Base-by-base conservation (phyloP, 2,113 vertebrate genomes). In the Cyrtonyx montezumae region DNA sequence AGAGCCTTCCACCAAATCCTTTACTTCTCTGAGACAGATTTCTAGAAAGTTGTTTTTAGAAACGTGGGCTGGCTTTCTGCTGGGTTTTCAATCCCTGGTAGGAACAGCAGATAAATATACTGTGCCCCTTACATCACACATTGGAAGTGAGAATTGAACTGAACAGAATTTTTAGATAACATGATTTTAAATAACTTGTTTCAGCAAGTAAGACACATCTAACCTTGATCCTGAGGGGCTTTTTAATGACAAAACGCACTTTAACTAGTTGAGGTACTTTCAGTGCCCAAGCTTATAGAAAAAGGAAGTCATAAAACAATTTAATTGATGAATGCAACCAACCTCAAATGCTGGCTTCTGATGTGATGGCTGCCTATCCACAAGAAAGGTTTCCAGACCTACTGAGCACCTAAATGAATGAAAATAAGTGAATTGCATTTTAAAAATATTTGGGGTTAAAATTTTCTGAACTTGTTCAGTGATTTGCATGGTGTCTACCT, bases 41-140 rank as follows among this genome's bases (percentile, higher is more conserved):
- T 94, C 88, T 91, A 74, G 46, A 62, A 79, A 53, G 28, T 34
- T 32, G 13, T 43, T 89, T 90, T 80, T 59, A 12, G 26, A 87
- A 93, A 67, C 2, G 11, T 74, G 40, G 46, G 65, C n/a, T 92
- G 62, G 61, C 80, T 69, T 79, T 79, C 83, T 68, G 34, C 15
- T 43, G 69, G 76, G 65, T 53, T 89, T 89, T 87, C 37, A 51
- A 11, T 70, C 61, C 82, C 34, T 74, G 76, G 16, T 75, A 91
- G 87, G 82, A 95, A 65, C 68, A 83, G 87, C 90, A 93, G 85
- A 79, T 45, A 69, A 92, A 68, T 81, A 73, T 48, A 83, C 84
- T 61, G 22, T 85, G 51, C 23, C 67, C 78, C 32, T 32, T 69
- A 19, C 25, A 58, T 77, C 55, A 32, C 59, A 67, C 13, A 3